These are phyloP conservation scores for Calyptomena viridis DNA, from an alignment of 2,113 vertebrate species.

Conservation along the genomic window DNA sequence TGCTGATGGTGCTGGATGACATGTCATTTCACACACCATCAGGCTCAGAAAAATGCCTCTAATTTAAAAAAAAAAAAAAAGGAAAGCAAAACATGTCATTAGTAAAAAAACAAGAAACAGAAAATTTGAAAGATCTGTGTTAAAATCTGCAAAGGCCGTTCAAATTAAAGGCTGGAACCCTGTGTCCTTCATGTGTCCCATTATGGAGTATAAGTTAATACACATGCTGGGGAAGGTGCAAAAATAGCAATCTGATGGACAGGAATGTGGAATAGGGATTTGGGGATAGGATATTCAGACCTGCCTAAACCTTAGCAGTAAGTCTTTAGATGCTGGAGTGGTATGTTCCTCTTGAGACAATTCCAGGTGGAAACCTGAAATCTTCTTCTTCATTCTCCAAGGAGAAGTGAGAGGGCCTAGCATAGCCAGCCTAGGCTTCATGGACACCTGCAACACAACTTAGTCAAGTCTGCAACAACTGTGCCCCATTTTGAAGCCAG, in stretches of 20 bases:
- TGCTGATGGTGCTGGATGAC: neutral
- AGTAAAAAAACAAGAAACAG: neutral
- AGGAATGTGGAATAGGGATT: neutral
- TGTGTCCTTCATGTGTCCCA: neutral
- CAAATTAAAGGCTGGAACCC: neutral
- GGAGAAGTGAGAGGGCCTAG: neutral
- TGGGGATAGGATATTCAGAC: neutral
- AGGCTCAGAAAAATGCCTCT: neutral
- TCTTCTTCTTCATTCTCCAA: neutral
- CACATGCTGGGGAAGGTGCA: neutral
- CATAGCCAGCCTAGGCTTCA: neutral
- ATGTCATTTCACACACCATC: slow-evolving; percentile 27
- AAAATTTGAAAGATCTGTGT: neutral
- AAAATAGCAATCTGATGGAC: neutral
- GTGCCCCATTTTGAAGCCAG: neutral
- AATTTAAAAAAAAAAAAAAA: neutral
- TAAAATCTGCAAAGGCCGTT: neutral
- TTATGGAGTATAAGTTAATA: neutral
- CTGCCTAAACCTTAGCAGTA: neutral
- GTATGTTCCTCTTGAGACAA: neutral
- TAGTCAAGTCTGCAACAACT: neutral
- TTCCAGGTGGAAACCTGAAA: neutral
- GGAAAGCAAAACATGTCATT: neutral
- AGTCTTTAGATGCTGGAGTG: neutral
- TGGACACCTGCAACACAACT: neutral